Evolutionary conservation across 92 coral and sea anemone species (phyloP), one percentile per base, ranked within the genome.

Genomic region (Diadumene lineata): DNA sequence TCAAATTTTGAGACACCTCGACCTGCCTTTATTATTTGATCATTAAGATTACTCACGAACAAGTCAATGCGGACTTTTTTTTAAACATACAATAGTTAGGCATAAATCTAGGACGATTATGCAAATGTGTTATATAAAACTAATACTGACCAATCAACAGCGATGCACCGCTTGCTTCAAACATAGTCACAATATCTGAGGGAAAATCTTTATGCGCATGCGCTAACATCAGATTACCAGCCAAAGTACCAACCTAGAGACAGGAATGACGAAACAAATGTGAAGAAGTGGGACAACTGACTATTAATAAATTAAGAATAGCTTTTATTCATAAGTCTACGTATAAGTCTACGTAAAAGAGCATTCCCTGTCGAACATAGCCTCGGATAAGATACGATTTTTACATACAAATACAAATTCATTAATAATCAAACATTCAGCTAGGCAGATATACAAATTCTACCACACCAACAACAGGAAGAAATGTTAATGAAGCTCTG

Each of bases 201-300:
- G 91, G 91, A 67, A 86, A 86, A 50, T 86, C 84, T 10, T 70
- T 30, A 50, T 86, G 91, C 2, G 34, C 82, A 72, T 86, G 91
- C 13, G 86, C 70, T 31, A 86, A 60, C 91, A 86, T 86, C 60
- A 86, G 62, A 30, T 86, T 86, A 48, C 91, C 91, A 81, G 91
- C 91, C 61, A 79, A 60, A 25, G 77, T 38, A 15, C 91, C 91
- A 30, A 86, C 86, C 90, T 86, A n/a, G 31, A 11, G 11, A 67
- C 0, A 65, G 17, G 53, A 53, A 53, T 3, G 60, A 53, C 4
- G 4, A 53, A 53, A 3, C 4, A 53, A 53, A 21, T 15, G 60
- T 9, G 3, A 53, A 21, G 19, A 53, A 53, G 10, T 23, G 19
- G 18, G 21, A 6, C n/a, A 15, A 53, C 8, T 3, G 60, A 53